Conservation (phyloP, 2,888 invertebrate genomes). For the Drosophila austrosaltans region DNA sequence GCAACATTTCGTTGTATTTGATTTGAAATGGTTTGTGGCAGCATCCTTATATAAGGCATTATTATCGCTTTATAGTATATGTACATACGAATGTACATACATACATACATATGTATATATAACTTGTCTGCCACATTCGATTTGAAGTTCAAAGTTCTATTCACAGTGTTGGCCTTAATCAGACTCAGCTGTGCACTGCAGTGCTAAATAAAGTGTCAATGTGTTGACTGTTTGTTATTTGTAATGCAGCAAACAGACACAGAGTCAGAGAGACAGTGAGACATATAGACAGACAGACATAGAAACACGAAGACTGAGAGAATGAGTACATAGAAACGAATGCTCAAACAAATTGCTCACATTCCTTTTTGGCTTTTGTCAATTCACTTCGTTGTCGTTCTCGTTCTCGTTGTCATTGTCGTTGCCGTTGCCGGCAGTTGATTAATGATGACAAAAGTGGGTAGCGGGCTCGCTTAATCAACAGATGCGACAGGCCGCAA, state of each 20-base stretch:
- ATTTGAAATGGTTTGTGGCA: conserved; percentile 64
- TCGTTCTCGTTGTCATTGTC: conserved; percentile 34
- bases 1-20: conserved; percentile 44
- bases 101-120: background rate
- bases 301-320: background rate
- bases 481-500: conserved; percentile 60
- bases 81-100: background rate
- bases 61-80: conserved; percentile 20
- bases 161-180: conserved; percentile 53
- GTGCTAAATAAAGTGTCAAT: conserved; percentile 74
- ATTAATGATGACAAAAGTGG: conserved; percentile 76
- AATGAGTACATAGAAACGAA: conserved; percentile 23
- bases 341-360: conserved; percentile 58
- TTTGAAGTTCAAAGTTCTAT: conserved; percentile 52
- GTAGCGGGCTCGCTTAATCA: conserved; percentile 63
- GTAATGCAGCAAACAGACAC: conserved; percentile 38
- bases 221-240: conserved; percentile 64
- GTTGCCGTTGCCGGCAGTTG: conserved; percentile 57
- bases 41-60: conserved; percentile 50
- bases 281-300: conserved; percentile 27
- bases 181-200: conserved; percentile 72
- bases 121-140: conserved; percentile 40
- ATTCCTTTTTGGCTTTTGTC: conserved; percentile 63
- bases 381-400: conserved; percentile 38
- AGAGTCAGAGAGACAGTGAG: conserved; percentile 22